Conservation (phyloP, 1,140 invertebrate genomes). For the Diploscapter pachys region DNA sequence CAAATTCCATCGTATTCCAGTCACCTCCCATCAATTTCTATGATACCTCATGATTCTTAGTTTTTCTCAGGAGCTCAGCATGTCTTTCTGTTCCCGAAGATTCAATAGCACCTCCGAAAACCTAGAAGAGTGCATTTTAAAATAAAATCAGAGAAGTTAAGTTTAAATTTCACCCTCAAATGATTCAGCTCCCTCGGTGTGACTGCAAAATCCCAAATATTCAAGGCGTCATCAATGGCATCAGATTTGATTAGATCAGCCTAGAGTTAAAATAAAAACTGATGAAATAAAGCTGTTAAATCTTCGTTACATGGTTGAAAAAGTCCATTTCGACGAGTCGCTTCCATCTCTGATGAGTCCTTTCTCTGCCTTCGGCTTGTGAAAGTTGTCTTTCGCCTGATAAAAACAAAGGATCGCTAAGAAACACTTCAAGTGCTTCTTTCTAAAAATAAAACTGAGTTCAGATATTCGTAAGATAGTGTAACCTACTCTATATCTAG, state of each 20-base stretch:
- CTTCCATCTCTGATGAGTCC: slow-evolving; percentile 67
- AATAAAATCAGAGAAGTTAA: neutral
- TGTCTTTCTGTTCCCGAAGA: slow-evolving; percentile 74
- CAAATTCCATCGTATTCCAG: too few species aligned
- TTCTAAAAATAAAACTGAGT: slow-evolving; percentile 65
- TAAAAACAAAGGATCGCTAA: slow-evolving; percentile 77
- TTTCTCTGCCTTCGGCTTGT: slow-evolving; percentile 71
- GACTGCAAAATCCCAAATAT: slow-evolving; percentile 71
- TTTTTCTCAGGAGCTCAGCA: slow-evolving; percentile 69
- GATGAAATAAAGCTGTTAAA: neutral
- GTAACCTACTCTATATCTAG: neutral
- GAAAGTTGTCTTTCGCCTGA: slow-evolving; percentile 61
- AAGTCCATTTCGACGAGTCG: slow-evolving; percentile 69
- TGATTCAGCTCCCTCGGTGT: slow-evolving; percentile 63
- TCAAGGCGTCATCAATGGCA: slow-evolving; percentile 63
- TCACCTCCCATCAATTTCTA: neutral
- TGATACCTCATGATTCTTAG: slow-evolving; percentile 69
- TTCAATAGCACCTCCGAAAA: slow-evolving; percentile 32
- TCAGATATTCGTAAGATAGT: too few species aligned
- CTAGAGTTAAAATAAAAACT: slow-evolving; percentile 29
- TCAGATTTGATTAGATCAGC: slow-evolving; percentile 29
- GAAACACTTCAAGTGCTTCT: slow-evolving; percentile 74
- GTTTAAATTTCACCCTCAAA: slow-evolving; percentile 14
- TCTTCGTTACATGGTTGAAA: slow-evolving; percentile 59
- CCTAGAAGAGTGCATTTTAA: slow-evolving; percentile 13